Base-by-base conservation (phyloP, 2,113 vertebrate genomes). In the Tauraco erythrolophus region DNA sequence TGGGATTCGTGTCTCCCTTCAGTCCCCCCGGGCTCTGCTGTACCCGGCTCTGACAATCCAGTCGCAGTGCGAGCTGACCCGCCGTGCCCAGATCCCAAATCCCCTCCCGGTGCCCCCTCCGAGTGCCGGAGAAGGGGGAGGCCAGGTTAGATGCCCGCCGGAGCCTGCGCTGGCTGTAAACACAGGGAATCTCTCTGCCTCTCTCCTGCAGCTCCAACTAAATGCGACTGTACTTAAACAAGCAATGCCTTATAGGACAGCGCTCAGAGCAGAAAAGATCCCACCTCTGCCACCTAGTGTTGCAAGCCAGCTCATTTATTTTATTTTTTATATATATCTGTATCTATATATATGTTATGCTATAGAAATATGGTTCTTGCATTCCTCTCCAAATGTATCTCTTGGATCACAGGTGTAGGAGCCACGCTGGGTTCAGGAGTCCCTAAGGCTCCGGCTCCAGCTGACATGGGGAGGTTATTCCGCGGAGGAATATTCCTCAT, bases 201-300 rank as follows among this genome's bases (percentile, higher is more conserved):
- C 98, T 97, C 98, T 98, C 98, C 98, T 98, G 98, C 98, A 98
- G 98, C 98, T 98, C 97, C 98, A 98, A 98, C 98, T 98, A 98
- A 98, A 98, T 98, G 98, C 98, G 98, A 98, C 98, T 98, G 98
- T 98, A 98, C 98, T 98, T 98, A 98, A 98, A 98, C 98, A 98
- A 98, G 98, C 98, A 98, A 98, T 96, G 97, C 98, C 98, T 98
- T 98, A 98, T 98, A 98, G 98, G 97, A 98, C 97, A 95, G 81
- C 75, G 94, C 97, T 97, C 94, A 19, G 93, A 97, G 97, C 96
- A 87, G 96, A 98, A 98, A 88, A 84, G 98, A 95, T 97, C 98
- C 97, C 97, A 96, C 97, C 94, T 97, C 98, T 98, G 98, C 98
- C 98, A 98, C 98, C 98, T 98, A 98, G 98, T 98, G 98, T 97